Evolutionary conservation across 2,888 invertebrate species (phyloP).

Genomic region (Drosophila buzzatii): DNA sequence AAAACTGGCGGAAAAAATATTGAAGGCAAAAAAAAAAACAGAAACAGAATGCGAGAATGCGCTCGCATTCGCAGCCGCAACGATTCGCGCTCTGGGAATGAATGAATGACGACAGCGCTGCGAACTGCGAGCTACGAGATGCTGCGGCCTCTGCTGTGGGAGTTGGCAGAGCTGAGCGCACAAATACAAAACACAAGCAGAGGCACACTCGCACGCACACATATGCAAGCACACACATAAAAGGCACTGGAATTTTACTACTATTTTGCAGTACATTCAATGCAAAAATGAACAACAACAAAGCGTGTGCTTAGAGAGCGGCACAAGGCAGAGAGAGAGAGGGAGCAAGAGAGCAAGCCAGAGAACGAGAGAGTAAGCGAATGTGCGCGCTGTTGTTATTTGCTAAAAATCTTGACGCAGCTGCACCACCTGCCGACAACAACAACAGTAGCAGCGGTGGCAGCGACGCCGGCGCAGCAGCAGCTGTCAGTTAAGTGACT

Average conservation of each 20-base stretch:
- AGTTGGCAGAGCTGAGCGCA: slow-evolving; percentile 34
- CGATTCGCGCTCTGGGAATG: slow-evolving; percentile 68
- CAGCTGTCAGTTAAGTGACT: slow-evolving; percentile 56
- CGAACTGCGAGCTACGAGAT: slow-evolving; percentile 26
- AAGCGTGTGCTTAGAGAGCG: slow-evolving; percentile 17
- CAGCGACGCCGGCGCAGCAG: slow-evolving; percentile 75
- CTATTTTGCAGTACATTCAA: slow-evolving; percentile 57
- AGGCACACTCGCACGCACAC: slow-evolving; percentile 18
- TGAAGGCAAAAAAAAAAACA: slow-evolving; percentile 10
- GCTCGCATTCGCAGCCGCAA: slow-evolving; percentile 37
- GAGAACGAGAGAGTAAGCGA: background rate
- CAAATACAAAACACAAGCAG: slow-evolving; percentile 20
- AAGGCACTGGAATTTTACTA: slow-evolving; percentile 67
- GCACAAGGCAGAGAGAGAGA: slow-evolving; percentile 7
- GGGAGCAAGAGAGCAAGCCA: slow-evolving; percentile 12
- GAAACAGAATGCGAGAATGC: slow-evolving; percentile 15
- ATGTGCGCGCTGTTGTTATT: slow-evolving; percentile 37
- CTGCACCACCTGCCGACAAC: slow-evolving; percentile 68
- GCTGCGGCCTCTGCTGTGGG: slow-evolving; percentile 54
- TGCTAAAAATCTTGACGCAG: slow-evolving; percentile 60
- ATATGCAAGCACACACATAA: slow-evolving; percentile 12
- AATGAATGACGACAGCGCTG: slow-evolving; percentile 48
- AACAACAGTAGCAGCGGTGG: slow-evolving; percentile 23
- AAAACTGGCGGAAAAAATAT: slow-evolving; percentile 33
- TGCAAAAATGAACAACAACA: slow-evolving; percentile 36